A percentile compares a stretch with the other conserved stretches of the same genome.
Evolutionary conservation across 2,113 vertebrate genomes (phyloP).

Genomic region (Toxostoma redivivum): DNA sequence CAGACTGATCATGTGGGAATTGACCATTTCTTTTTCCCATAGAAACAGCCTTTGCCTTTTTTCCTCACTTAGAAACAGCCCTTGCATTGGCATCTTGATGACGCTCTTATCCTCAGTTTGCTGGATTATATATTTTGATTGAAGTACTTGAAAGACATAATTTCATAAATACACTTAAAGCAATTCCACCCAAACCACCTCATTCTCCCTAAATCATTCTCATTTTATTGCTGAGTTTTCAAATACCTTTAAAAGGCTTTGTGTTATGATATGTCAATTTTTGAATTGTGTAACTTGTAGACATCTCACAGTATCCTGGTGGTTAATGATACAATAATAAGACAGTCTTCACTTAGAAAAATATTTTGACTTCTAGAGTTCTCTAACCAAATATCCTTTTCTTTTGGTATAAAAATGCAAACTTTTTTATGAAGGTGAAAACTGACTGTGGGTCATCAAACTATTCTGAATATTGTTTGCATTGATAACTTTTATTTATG

Average conservation of each 20-base stretch:
- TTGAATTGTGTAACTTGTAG: background rate
- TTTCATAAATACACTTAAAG: constrained; percentile 23
- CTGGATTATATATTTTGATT: constrained; percentile 35
- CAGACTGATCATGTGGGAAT: background rate
- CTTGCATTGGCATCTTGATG: background rate
- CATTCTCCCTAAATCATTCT: background rate
- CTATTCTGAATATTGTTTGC: background rate
- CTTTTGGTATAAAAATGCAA: background rate
- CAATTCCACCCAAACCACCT: background rate
- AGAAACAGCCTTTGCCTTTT: background rate
- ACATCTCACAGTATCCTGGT: background rate
- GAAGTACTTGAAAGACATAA: constrained; percentile 18
- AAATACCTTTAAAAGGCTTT: constrained; percentile 33
- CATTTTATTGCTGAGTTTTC: constrained; percentile 30
- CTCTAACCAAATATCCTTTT: background rate
- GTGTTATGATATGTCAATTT: background rate
- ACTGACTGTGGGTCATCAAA: background rate
- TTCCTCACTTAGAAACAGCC: background rate
- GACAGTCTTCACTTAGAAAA: background rate
- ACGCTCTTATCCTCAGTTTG: background rate
- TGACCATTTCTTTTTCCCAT: constrained; percentile 7
- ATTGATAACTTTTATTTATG: background rate
- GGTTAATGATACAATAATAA: background rate
- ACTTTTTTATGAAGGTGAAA: background rate
- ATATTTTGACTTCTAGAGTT: background rate